Percentiles rank a stretch among this genome's conserved stretches.
Evolutionary conservation across 2,888 invertebrate species (phyloP).

Genomic region (Leptogaster cylindrica): DNA sequence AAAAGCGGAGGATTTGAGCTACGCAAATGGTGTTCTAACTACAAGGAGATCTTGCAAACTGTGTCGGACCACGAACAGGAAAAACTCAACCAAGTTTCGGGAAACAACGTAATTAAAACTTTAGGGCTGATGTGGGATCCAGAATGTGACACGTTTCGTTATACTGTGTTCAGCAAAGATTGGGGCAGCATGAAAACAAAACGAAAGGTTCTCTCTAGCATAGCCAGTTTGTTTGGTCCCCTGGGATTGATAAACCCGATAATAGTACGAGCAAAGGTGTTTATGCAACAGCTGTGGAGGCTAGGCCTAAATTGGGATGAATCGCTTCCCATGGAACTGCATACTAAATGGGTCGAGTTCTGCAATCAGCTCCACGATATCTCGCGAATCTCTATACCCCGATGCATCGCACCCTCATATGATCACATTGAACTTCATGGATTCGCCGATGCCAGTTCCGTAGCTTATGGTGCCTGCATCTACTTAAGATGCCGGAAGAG

Average conservation of each 20-base stretch:
- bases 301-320: not conserved
- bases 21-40: slow-evolving; percentile 5
- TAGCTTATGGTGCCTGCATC: no score
- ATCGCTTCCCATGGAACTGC: not conserved
- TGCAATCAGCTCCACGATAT: not conserved
- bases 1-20: not conserved
- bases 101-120: not conserved
- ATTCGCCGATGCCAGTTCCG: not conserved
- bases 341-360: not conserved
- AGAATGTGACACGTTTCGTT: no score
- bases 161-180: no score
- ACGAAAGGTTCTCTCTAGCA: not conserved
- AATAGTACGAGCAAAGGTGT: not conserved
- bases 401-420: not conserved
- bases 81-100: not conserved
- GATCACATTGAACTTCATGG: not conserved
- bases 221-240: no score
- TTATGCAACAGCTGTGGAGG: not conserved
- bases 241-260: no score
- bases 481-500: no score
- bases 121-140: no score
- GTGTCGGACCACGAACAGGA: not conserved
- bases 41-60: not conserved
- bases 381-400: not conserved
- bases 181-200: not conserved